Percentiles rank a stretch among this genome's conserved stretches.
Evolutionary conservation across 1,140 invertebrate genomes (phyloP).

Genomic region (Cataglyphis hispanica): DNA sequence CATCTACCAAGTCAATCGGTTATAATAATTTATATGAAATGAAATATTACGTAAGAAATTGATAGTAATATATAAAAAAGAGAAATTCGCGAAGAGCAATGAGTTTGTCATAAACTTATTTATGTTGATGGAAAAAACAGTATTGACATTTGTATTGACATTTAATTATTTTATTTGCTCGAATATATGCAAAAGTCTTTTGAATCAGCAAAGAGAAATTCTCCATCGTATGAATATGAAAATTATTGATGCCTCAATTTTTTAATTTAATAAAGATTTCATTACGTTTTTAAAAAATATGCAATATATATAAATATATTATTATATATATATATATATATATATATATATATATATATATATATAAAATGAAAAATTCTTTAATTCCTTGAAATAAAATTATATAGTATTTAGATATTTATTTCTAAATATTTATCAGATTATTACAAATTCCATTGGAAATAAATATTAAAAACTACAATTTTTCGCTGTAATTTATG

Average conservation of each 20-base stretch:
- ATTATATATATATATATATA: no score
- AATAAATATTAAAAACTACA: background rate
- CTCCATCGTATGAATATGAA: background rate
- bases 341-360: no score
- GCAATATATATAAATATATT: no score
- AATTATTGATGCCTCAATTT: background rate
- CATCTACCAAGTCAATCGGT: background rate
- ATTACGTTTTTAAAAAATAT: no score
- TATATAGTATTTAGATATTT: background rate
- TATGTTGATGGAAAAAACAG: background rate
- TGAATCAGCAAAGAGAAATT: background rate
- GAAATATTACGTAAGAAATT: background rate
- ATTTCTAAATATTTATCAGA: background rate
- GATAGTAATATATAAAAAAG: conserved; percentile 5
- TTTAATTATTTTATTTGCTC: background rate
- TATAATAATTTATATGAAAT: conserved; percentile 6
- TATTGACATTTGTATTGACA: no score
- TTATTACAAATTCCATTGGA: background rate
- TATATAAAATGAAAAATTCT: background rate
- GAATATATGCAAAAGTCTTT: background rate
- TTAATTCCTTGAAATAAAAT: background rate
- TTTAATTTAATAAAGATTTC: background rate
- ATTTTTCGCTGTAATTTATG: background rate
- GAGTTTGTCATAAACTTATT: conserved; percentile 5
- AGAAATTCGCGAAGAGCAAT: background rate